phyloP scores from a whole-genome alignment of 2,113 vertebrate genomes.

The Nesogale talazaci region DNA sequence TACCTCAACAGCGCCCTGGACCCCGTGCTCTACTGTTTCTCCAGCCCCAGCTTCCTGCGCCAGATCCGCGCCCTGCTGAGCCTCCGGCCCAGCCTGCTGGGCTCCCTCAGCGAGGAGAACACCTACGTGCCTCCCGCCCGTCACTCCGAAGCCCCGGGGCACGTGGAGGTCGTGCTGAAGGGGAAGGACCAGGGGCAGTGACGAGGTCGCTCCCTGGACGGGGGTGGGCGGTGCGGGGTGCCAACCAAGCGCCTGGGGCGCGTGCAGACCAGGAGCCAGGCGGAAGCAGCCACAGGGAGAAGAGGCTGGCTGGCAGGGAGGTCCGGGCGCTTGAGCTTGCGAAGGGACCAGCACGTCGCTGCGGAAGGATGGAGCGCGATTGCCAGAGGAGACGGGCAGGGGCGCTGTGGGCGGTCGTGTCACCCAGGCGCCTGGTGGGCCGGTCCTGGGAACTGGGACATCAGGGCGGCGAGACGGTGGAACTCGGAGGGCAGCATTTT shows the following conservation, averaged over 20 bases:
- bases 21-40: conserved; percentile 87
- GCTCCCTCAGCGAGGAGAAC: not conserved
- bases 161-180: not conserved
- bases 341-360: not conserved
- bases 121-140: not conserved
- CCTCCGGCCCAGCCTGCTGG: not conserved
- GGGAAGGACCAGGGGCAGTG: not conserved
- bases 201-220: not conserved
- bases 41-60: conserved; percentile 69
- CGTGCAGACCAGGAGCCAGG: not conserved
- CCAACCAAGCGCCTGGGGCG: not conserved
- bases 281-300: not conserved
- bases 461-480: not conserved
- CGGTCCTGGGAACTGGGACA: not conserved
- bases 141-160: not conserved
- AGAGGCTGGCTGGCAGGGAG: not conserved
- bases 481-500: not conserved
- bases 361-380: not conserved
- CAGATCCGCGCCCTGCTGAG: conserved; percentile 26
- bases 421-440: not conserved
- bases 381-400: not conserved
- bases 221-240: not conserved
- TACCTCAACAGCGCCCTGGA: conserved; percentile 88
- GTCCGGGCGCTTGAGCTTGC: not conserved
- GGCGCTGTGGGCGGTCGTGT: not conserved